Percentiles rank a stretch among this genome's conserved stretches.
Conservation (phyloP, 2,113 vertebrate genomes). For the Chionomys nivalis region DNA sequence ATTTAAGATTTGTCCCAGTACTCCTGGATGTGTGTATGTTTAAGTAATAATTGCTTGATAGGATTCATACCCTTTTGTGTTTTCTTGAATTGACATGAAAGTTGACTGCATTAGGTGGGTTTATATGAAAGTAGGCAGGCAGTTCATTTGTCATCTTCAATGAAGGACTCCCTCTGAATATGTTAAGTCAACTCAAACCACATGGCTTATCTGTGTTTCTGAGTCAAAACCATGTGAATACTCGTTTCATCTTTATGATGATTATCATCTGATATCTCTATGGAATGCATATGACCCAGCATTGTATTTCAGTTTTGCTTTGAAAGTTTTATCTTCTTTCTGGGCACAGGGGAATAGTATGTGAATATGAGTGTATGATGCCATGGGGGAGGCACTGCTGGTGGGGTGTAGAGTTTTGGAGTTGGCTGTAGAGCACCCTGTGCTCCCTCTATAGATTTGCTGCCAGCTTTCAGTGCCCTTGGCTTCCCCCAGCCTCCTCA, state of each 20-base stretch:
- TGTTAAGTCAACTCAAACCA: too few relatives aligned
- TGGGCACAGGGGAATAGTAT: not conserved
- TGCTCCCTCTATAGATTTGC: not conserved
- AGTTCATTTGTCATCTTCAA: not conserved
- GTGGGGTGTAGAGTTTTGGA: not conserved
- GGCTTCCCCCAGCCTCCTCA: not conserved
- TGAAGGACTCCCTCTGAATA: too few relatives aligned
- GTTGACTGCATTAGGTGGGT: not conserved
- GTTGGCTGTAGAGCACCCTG: not conserved
- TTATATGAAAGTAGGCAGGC: not conserved
- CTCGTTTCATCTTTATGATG: too few relatives aligned
- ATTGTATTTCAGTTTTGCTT: constrained; percentile 37
- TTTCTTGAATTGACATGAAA: constrained; percentile 59
- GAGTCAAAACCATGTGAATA: too few relatives aligned
- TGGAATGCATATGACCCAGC: too few relatives aligned
- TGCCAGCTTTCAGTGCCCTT: not conserved
- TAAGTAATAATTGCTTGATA: constrained; percentile 56
- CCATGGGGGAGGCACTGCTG: not conserved
- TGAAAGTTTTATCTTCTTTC: constrained; percentile 42
- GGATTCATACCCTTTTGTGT: constrained; percentile 51
- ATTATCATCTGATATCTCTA: too few relatives aligned
- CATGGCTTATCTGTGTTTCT: too few relatives aligned
- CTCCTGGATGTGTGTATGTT: constrained; percentile 37
- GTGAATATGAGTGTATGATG: not conserved
- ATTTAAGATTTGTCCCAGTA: not conserved